A percentile compares a stretch with the other conserved stretches of the same genome.
These are phyloP conservation scores for Lamellibrachia satsuma DNA, from an alignment of 2,888 invertebrate genomes.

Conservation along the genomic window DNA sequence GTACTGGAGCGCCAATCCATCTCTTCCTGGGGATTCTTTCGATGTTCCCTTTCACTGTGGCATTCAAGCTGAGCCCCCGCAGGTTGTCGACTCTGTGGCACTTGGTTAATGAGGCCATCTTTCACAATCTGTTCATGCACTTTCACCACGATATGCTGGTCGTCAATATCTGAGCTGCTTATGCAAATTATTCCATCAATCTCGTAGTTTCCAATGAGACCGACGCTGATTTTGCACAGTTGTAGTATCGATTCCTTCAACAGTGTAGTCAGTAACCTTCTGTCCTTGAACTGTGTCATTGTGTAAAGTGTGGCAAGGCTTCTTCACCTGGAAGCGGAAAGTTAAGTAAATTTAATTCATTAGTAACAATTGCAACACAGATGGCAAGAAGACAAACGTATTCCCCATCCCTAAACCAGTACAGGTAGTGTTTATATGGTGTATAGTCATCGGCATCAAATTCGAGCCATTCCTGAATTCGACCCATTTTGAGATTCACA, in stretches of 20 bases:
- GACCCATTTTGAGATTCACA: too few species aligned
- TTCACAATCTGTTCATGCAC: slow-evolving; percentile 44
- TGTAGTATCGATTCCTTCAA: slow-evolving; percentile 20
- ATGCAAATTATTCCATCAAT: slow-evolving; percentile 54
- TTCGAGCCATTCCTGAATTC: too few species aligned
- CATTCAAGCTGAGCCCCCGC: not conserved
- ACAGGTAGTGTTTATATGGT: too few species aligned
- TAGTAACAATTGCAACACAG: not conserved
- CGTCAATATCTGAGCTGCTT: slow-evolving; percentile 42
- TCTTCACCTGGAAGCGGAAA: not conserved
- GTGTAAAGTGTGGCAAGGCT: not conserved
- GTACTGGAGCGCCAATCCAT: not conserved
- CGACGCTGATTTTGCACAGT: slow-evolving; percentile 49
- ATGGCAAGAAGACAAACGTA: not conserved
- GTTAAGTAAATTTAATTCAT: not conserved
- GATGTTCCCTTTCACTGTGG: not conserved
- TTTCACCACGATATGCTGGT: slow-evolving; percentile 48
- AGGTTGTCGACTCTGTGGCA: not conserved
- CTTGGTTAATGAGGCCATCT: not conserved
- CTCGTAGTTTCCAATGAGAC: slow-evolving; percentile 38
- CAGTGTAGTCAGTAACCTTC: not conserved
- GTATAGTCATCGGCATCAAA: too few species aligned
- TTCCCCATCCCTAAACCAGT: too few species aligned
- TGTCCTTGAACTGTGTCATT: not conserved
- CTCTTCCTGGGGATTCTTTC: not conserved